Conservation (phyloP, 2,113 vertebrate genomes). For the Rostratula benghalensis region DNA sequence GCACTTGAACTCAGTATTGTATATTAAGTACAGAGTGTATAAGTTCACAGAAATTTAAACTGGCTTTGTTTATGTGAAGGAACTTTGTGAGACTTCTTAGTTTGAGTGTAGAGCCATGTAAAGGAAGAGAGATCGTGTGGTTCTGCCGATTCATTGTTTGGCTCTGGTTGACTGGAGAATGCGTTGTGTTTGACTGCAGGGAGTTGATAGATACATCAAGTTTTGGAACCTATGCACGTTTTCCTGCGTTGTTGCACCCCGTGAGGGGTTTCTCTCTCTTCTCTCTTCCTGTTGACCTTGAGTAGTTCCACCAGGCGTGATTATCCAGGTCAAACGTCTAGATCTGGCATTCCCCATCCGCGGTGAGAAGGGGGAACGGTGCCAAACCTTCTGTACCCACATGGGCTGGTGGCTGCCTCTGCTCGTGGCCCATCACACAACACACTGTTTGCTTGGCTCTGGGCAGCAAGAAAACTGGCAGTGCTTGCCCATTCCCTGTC, state of each 20-base stretch:
- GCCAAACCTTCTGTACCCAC: background rate
- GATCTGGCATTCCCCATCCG: background rate
- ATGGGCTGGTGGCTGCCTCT: background rate
- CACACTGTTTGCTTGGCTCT: background rate
- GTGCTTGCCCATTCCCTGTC: background rate
- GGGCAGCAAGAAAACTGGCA: background rate
- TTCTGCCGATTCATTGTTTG: fast-evolving
- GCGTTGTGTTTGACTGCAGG: background rate
- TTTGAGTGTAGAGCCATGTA: background rate
- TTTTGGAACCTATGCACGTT: background rate
- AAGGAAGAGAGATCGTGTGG: background rate
- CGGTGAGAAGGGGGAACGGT: background rate
- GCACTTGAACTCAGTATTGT: background rate
- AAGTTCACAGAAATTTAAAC: too few species aligned
- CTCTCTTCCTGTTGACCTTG: background rate
- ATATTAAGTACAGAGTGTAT: fast-evolving
- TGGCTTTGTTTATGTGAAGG: background rate
- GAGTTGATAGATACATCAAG: fast-evolving
- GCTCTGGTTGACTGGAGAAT: background rate
- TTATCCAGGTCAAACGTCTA: background rate
- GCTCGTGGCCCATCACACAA: background rate
- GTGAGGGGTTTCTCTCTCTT: background rate
- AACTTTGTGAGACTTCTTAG: background rate
- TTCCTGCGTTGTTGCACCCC: fast-evolving
- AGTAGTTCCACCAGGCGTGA: background rate